Percentiles rank a stretch among this genome's conserved stretches.
phyloP scores from a whole-genome alignment of 2,113 vertebrate genomes.

The Ciconia boyciana region DNA sequence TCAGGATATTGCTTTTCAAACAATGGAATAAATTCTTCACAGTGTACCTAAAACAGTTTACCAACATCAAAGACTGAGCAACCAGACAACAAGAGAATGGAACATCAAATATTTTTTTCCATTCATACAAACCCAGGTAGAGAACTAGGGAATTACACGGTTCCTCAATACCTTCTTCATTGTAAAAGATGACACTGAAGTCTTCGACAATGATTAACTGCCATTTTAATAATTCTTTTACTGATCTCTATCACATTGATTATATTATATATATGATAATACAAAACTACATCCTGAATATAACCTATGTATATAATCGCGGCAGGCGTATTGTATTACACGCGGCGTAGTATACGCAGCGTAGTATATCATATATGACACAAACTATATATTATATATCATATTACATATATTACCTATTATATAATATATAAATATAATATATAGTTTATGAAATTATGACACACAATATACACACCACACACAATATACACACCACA shows the following conservation, averaged over 20 bases:
- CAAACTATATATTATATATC: no score
- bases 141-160: background rate
- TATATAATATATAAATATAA: no score
- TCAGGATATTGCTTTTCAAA: slow-evolving; percentile 91
- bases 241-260: background rate
- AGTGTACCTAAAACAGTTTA: slow-evolving; percentile 79
- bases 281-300: no score
- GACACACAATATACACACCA: no score
- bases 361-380: no score
- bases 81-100: background rate
- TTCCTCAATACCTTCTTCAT: background rate
- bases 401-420: no score
- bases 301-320: no score
- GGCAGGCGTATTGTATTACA: no score
- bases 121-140: background rate
- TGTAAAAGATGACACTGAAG: background rate
- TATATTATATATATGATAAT: no score
- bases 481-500: no score
- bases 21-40: slow-evolving; percentile 87
- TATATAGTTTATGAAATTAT: no score
- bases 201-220: background rate
- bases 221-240: background rate
- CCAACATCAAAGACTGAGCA: background rate
- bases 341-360: no score
- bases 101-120: background rate